Conservation (phyloP, 2,888 invertebrate species). For the Craniophora ligustri region DNA sequence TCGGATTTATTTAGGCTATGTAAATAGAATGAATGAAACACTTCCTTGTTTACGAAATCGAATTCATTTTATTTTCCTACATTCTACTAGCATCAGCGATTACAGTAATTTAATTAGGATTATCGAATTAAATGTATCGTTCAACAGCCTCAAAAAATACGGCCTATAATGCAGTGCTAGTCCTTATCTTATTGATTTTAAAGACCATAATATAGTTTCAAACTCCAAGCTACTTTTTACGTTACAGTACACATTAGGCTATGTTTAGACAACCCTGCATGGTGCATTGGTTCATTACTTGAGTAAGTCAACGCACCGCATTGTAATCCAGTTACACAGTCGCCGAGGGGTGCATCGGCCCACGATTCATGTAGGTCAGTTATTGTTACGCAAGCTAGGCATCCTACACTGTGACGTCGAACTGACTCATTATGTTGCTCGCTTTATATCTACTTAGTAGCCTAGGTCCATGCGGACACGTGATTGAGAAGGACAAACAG, state of each 20-base stretch:
- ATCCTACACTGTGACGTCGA: conserved; percentile 62
- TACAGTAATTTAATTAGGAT: conserved; percentile 1
- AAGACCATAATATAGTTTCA: no score
- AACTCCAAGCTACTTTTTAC: background rate
- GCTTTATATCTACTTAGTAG: conserved; percentile 32
- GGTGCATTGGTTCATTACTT: conserved; percentile 52
- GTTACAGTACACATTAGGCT: conserved; percentile 3
- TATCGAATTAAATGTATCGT: conserved; percentile 4
- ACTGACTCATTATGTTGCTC: conserved; percentile 54
- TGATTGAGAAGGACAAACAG: no score
- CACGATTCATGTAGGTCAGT: conserved; percentile 79
- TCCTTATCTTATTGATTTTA: no score
- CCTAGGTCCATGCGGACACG: background rate
- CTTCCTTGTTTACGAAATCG: conserved; percentile 63
- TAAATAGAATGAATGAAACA: conserved; percentile 60
- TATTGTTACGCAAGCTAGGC: conserved; percentile 67
- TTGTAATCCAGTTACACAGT: conserved; percentile 75
- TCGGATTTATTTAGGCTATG: conserved; percentile 70
- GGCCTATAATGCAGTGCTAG: background rate
- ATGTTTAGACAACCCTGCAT: conserved; percentile 14
- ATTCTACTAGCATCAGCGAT: conserved; percentile 9
- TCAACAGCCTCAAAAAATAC: background rate
- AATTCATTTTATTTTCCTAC: conserved; percentile 18
- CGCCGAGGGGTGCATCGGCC: conserved; percentile 74
- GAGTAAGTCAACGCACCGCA: conserved; percentile 66